These are phyloP conservation scores for Neofelis nebulosa DNA, from an alignment of 2,113 vertebrate species.

Conservation along the genomic window DNA sequence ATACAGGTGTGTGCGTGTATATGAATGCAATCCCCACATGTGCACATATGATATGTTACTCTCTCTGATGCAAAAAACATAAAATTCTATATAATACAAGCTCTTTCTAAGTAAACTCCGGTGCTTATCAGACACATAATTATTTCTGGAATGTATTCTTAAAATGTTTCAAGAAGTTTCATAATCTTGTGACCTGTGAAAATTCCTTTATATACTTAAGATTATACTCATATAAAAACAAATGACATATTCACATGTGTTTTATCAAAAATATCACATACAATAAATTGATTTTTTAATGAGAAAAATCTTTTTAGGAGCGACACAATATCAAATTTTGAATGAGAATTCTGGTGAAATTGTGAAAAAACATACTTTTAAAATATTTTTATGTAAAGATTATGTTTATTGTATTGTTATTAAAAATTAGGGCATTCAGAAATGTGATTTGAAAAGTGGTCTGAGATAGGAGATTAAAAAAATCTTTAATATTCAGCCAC, in stretches of 20 bases:
- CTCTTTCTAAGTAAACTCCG: neutral
- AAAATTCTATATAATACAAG: neutral
- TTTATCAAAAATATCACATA: neutral
- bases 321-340: neutral
- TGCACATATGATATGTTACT: neutral
- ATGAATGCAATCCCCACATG: neutral
- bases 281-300: neutral
- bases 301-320: neutral
- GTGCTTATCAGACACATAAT: neutral
- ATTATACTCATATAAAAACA: neutral
- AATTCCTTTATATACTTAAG: neutral
- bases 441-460: conserved; percentile 46
- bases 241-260: neutral
- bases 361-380: neutral
- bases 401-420: conserved; percentile 36
- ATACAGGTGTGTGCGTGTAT: neutral
- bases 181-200: neutral
- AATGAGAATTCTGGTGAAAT: neutral
- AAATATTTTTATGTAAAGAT: conserved; percentile 46
- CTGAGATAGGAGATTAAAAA: conserved; percentile 18
- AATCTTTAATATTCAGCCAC: conserved; percentile 49
- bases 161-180: neutral
- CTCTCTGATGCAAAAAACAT: neutral
- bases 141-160: neutral
- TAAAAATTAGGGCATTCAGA: conserved; percentile 16